Base-by-base conservation (phyloP, 2,113 vertebrate genomes). In the Cyprinus carpio region DNA sequence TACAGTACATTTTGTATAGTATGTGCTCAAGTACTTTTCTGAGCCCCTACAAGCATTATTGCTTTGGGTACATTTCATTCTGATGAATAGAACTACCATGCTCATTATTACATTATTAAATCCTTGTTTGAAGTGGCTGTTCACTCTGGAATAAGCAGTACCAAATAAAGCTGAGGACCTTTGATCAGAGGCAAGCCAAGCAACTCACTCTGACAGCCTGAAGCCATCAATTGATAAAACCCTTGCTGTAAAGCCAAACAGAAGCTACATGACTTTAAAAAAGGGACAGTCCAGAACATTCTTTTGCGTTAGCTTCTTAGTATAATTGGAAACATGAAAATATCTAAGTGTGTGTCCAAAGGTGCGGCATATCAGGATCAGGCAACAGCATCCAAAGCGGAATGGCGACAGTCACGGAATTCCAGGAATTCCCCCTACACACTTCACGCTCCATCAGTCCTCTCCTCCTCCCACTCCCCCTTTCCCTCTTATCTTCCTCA, bases 381-480 rank as follows among this genome's bases (percentile, higher is more conserved):
- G 88, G 90, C 91, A 92, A 87, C 87, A 78, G 88, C 88, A 90
- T 93, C 91, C 62, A 75, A 89, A 92, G 89, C 89, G 90, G 89
- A 89, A 91, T 90, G 90, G 88, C 83, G 89, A 93, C 87, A 87
- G 89, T 84, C 10, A 77, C 90, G 93, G 94, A 93, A 95, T 95
- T 92, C 51, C 76, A 93, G 91, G 94, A 95, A 95, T 95, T 88
- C 90, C 91, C 88, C 88, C 91, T 90, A 90, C 93, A 93, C 93
- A 91, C 76, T 91, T 93, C 86, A 90, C 79, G 91, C 91, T 93
- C 77, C 10, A 88, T 89, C 76, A 87, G 86, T 87, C 79, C 78
- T 69, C 76, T 25, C 34, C 85, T 80, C 58, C 29, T 12, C 60
- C 60, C 18, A 0, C 18, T 34, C 34, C 27, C 29, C 58, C 65